Percentiles rank a stretch among this genome's conserved stretches.
These are phyloP conservation scores for Alligator sinensis DNA, from an alignment of 2,113 vertebrate species.

Conservation along the genomic window DNA sequence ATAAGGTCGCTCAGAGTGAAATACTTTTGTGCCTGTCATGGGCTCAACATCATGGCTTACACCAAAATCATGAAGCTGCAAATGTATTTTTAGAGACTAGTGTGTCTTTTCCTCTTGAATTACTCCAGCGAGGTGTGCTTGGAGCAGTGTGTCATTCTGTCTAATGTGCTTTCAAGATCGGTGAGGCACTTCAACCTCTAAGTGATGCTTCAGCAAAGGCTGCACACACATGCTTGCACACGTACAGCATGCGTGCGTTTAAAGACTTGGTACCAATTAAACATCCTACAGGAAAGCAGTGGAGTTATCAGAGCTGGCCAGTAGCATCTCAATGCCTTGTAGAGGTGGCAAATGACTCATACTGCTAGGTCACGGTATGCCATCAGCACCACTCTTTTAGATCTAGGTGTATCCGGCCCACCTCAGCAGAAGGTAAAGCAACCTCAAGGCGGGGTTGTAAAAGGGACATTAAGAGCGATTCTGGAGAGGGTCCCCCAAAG, in stretches of 20 bases:
- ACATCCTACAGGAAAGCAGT: no score
- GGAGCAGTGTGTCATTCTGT: neutral
- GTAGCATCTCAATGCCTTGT: neutral
- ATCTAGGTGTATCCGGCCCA: rapidly evolving
- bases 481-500: neutral
- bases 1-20: no score
- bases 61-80: neutral
- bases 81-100: neutral
- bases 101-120: neutral
- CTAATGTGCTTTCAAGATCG: neutral
- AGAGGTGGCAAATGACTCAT: rapidly evolving
- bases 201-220: neutral
- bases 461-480: neutral
- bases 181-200: neutral
- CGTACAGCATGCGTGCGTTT: rapidly evolving
- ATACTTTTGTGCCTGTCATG: no score
- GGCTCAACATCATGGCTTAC: neutral
- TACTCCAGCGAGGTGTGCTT: neutral
- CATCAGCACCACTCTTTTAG: neutral
- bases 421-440: neutral
- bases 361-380: neutral
- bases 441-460: no score
- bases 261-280: neutral
- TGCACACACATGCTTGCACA: rapidly evolving
- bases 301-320: no score